A percentile compares a stretch with the other conserved stretches of the same genome.
Evolutionary conservation across 2,797 vertebrate genomes (phyloP).

Genomic region (Karalla daura): DNA sequence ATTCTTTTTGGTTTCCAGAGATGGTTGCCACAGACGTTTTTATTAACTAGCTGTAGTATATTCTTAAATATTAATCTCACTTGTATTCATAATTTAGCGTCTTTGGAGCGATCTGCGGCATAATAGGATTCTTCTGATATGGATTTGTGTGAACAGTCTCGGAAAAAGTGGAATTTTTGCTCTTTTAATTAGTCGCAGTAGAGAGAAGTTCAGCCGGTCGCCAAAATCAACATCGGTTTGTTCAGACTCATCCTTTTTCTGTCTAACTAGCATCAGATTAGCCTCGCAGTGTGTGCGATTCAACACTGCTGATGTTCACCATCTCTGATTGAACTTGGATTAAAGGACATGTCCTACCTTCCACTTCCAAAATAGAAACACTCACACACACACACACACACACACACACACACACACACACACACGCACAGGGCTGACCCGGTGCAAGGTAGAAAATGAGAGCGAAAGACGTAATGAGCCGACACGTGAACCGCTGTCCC

Average conservation of each 20-base stretch:
- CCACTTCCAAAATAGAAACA: background rate
- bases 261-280: background rate
- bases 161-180: no score
- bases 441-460: background rate
- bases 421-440: background rate
- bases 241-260: background rate
- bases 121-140: no score
- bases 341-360: background rate
- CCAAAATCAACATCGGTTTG: background rate
- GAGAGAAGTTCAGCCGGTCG: background rate
- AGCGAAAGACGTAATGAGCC: slow-evolving; percentile 4
- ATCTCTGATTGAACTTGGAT: background rate
- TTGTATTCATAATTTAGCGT: no score
- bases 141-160: no score
- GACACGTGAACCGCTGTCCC: slow-evolving; percentile 12
- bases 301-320: background rate
- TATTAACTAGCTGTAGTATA: no score
- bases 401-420: no score
- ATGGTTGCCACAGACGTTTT: no score
- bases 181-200: no score
- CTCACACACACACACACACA: background rate
- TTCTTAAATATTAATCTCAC: no score
- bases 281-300: background rate
- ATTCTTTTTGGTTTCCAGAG: no score
- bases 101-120: no score